Conservation (phyloP, 2,797 vertebrate species). For the Sphenopsis melanotis region DNA sequence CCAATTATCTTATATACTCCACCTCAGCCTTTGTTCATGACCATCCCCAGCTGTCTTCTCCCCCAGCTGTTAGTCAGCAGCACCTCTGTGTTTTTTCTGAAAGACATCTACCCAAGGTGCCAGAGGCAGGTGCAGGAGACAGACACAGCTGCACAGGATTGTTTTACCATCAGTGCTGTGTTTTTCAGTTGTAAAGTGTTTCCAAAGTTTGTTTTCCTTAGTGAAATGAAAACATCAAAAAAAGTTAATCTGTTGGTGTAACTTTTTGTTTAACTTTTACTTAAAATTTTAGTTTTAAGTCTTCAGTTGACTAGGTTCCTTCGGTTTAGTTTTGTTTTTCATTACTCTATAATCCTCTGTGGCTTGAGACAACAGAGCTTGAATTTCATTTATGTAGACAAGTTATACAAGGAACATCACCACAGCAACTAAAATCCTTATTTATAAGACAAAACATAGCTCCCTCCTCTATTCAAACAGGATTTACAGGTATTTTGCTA, state of each 20-base stretch:
- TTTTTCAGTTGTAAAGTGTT: slow-evolving; percentile 4
- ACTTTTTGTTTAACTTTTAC: background rate
- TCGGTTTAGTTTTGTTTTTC: background rate
- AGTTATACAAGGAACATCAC: slow-evolving; percentile 24
- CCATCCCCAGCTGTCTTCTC: background rate
- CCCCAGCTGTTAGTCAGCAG: background rate
- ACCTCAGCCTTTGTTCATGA: background rate
- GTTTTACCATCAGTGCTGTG: background rate
- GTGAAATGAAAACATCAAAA: background rate
- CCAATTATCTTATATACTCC: background rate
- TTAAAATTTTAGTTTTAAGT: background rate
- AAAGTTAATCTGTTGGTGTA: background rate
- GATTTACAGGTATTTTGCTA: slow-evolving; percentile 45
- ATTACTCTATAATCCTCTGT: slow-evolving; percentile 17
- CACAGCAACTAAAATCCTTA: slow-evolving; percentile 14
- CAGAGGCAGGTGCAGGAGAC: background rate
- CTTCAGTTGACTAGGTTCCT: background rate
- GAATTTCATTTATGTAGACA: background rate
- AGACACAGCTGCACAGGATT: background rate
- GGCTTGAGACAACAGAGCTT: background rate
- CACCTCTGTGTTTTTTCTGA: background rate
- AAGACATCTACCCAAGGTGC: background rate
- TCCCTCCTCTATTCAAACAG: background rate
- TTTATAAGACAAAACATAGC: slow-evolving; percentile 8
- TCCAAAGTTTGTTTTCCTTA: background rate